These are phyloP conservation scores for Hydrotaea cyrtoneurina DNA, from an alignment of 2,888 invertebrate genomes.

Conservation along the genomic window DNA sequence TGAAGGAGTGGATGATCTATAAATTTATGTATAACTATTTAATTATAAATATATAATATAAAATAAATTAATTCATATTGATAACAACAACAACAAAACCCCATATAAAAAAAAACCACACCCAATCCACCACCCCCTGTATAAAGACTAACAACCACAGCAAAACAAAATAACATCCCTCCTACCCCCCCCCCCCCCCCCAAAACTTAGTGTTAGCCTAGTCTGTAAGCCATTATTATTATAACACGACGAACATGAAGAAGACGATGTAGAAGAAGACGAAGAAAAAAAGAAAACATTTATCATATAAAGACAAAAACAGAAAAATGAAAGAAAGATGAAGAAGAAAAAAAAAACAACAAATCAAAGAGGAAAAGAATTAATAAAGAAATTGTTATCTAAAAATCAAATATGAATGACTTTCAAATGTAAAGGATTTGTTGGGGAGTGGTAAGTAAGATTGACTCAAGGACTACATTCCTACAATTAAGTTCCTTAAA, in stretches of 20 bases:
- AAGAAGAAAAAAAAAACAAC: conserved; percentile 56
- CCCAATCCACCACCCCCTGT: conserved; percentile 4
- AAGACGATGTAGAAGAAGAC: not conserved
- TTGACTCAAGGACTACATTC: too few relatives aligned
- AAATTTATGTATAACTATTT: conserved; percentile 57
- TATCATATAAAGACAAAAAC: conserved; percentile 65
- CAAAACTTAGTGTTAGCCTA: conserved; percentile 74
- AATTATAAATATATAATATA: conserved; percentile 34
- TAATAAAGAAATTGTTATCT: conserved; percentile 71
- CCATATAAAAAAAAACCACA: conserved; percentile 55
- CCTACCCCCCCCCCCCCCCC: conserved; percentile 3
- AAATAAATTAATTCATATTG: conserved; percentile 70
- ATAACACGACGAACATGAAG: conserved; percentile 21
- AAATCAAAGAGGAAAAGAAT: conserved; percentile 58
- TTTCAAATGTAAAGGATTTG: conserved; percentile 8
- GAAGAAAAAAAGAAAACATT: conserved; percentile 52
- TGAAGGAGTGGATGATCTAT: conserved; percentile 34
- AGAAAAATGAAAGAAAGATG: conserved; percentile 65
- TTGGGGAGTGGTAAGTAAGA: not conserved
- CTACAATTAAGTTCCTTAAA: too few relatives aligned
- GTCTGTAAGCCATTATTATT: conserved; percentile 75
- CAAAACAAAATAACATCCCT: too few relatives aligned
- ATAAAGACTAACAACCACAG: conserved; percentile 12
- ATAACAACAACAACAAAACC: conserved; percentile 31
- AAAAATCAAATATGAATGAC: conserved; percentile 57